phyloP scores from a whole-genome alignment of 2,113 vertebrate genomes.

The Collichthys lucidus region DNA sequence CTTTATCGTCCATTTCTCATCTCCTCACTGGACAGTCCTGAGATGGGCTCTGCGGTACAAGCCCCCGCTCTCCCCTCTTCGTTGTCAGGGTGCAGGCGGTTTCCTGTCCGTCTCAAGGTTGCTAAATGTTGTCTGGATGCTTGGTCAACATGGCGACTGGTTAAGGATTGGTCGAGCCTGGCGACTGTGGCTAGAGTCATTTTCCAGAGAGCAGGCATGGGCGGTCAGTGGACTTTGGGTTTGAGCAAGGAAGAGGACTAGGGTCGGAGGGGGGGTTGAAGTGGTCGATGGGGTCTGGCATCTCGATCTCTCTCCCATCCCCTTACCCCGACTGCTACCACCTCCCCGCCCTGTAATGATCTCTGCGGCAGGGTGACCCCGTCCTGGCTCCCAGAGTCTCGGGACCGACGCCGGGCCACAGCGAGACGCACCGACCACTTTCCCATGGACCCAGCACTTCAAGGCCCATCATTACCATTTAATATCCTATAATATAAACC shows the following conservation, averaged over 20 bases:
- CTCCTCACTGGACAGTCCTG: slow-evolving; percentile 17
- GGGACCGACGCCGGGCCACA: slow-evolving; percentile 72
- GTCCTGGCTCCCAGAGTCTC: slow-evolving; percentile 75
- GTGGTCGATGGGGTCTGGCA: slow-evolving; percentile 73
- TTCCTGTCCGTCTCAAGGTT: slow-evolving; percentile 55
- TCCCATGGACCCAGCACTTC: slow-evolving; percentile 80
- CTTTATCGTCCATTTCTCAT: slow-evolving; percentile 33
- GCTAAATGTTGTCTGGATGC: slow-evolving; percentile 64
- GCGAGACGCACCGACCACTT: slow-evolving; percentile 80
- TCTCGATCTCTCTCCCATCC: slow-evolving; percentile 45
- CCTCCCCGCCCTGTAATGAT: slow-evolving; percentile 75
- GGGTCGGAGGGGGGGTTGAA: slow-evolving; percentile 38
- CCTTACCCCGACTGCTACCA: slow-evolving; percentile 37
- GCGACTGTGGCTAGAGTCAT: slow-evolving; percentile 54
- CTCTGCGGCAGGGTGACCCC: slow-evolving; percentile 82
- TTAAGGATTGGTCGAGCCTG: slow-evolving; percentile 25
- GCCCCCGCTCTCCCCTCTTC: not conserved
- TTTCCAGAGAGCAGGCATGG: slow-evolving; percentile 64
- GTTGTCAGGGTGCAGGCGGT: slow-evolving; percentile 68
- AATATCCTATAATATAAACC: slow-evolving; percentile 86
- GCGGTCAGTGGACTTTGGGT: slow-evolving; percentile 51
- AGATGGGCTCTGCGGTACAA: slow-evolving; percentile 18
- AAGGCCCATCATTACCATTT: slow-evolving; percentile 85
- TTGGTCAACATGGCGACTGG: slow-evolving; percentile 60
- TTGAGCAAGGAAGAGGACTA: slow-evolving; percentile 51